Base-by-base conservation (phyloP, 2,797 vertebrate species). In the Sebastolobus altivelis region DNA sequence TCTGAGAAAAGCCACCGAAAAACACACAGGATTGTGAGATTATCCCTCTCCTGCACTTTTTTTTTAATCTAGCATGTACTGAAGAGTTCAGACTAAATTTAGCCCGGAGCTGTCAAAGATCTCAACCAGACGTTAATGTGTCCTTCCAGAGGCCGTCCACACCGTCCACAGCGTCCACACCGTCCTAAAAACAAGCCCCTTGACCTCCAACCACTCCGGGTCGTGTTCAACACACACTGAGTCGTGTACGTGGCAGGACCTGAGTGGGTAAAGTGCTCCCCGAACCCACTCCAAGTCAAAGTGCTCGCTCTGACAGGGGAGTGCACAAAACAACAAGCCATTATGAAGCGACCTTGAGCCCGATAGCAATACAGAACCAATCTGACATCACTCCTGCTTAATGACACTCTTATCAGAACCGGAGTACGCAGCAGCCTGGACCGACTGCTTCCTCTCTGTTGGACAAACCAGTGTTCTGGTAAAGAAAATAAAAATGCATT, bases 11-110 rank as follows among this genome's bases (percentile, higher is more conserved):
- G 73, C 79, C 31, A 20, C 61, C 8, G 22, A 68, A 72, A 72
- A 7, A 70, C 25, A 88, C 87, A 84, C 87, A 88, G 84, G 82
- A 87, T 93, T 90, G 90, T 85, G 74, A 90, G 90, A 96, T 94
- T 92, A 94, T 94, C 89, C 88, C 68, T 86, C 62, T 89, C 83
- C 87, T 80, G 79, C 77, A 79, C 74, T 84, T 80, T 90, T 93
- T 93, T 80, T 90, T 93, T 93, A 95, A 93, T 95, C 92, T 93
- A 84, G 78, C 77, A 85, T 86, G 91, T 85, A 77, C 80, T 91
- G 88, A 87, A 91, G 82, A 91, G 87, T 87, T 92, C 90, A 87
- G 88, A 78, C 88, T 93, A 91, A 88, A 94, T 95, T 93, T 93
- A 93, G 84, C 83, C 25, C 77, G 3, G 84, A 81, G 80, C 87